phyloP scores from a whole-genome alignment of 2,797 vertebrate genomes.

The Clarias platycephalus region DNA sequence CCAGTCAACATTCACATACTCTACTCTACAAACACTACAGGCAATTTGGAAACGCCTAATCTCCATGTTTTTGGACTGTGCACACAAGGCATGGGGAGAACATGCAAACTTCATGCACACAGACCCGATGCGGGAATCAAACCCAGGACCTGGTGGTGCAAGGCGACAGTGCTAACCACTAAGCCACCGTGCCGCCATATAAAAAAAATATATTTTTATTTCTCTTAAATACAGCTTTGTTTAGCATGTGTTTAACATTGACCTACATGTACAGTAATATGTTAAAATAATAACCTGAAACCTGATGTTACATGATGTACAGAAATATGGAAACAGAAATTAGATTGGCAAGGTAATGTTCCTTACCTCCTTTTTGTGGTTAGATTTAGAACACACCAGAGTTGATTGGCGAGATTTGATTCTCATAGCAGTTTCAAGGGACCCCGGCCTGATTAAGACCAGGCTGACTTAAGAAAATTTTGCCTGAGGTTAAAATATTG shows the following conservation, averaged over 20 bases:
- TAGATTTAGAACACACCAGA: neutral
- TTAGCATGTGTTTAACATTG: neutral
- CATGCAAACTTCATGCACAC: too few species aligned
- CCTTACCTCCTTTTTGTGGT: constrained; percentile 13
- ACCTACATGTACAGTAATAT: neutral
- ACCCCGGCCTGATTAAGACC: constrained; percentile 35
- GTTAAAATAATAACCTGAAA: constrained; percentile 14
- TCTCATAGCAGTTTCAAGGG: constrained; percentile 37
- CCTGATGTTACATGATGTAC: neutral
- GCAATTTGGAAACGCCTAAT: too few species aligned
- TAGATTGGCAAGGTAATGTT: neutral
- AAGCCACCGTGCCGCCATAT: too few species aligned
- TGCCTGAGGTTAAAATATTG: constrained; percentile 2
- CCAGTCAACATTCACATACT: too few species aligned
- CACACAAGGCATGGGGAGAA: too few species aligned
- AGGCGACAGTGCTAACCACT: too few species aligned
- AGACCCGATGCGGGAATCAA: too few species aligned
- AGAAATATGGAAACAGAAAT: constrained; percentile 13
- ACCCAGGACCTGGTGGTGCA: too few species aligned
- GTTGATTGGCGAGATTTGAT: constrained; percentile 19
- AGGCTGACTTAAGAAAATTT: constrained; percentile 19
- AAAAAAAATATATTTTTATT: too few species aligned
- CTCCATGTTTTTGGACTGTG: too few species aligned
- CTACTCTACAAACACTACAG: too few species aligned
- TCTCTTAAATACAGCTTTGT: neutral